Conservation (phyloP, 2,797 vertebrate species). For the Pseudopleuronectes americanus region DNA sequence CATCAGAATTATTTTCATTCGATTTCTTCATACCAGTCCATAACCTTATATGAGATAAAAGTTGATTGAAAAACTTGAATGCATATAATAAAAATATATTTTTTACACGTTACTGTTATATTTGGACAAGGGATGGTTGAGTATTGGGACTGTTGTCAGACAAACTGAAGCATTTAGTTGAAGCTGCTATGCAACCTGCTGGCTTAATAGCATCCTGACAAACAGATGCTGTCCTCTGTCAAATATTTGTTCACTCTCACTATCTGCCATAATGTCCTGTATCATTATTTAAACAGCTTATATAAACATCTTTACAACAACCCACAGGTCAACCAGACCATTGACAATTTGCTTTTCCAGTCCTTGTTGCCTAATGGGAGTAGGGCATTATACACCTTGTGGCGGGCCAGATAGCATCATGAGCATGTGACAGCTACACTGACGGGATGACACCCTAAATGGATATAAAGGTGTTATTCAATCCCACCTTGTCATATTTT, state of each 20-base stretch:
- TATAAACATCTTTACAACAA: constrained; percentile 87
- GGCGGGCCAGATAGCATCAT: background rate
- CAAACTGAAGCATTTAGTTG: constrained; percentile 75
- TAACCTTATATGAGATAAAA: too few relatives aligned
- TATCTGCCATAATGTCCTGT: constrained; percentile 86
- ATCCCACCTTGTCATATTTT: background rate
- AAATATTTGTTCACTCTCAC: constrained; percentile 95
- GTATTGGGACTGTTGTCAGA: constrained; percentile 39
- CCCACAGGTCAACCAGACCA: constrained; percentile 29
- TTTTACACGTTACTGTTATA: constrained; percentile 22
- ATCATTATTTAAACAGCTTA: constrained; percentile 92
- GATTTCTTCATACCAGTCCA: background rate
- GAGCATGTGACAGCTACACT: background rate
- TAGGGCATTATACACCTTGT: constrained; percentile 12
- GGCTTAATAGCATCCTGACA: constrained; percentile 95
- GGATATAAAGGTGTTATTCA: background rate
- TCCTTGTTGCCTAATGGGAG: constrained; percentile 20
- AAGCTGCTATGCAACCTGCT: constrained; percentile 79
- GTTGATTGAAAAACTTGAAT: background rate
- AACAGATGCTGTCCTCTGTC: constrained; percentile 90
- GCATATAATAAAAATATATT: background rate
- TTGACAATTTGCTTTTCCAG: constrained; percentile 18
- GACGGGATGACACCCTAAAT: background rate
- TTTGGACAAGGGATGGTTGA: constrained; percentile 48
- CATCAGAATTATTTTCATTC: too few relatives aligned